Evolutionary conservation across 2,113 vertebrate genomes (phyloP).

Genomic region (Scopus umbretta): DNA sequence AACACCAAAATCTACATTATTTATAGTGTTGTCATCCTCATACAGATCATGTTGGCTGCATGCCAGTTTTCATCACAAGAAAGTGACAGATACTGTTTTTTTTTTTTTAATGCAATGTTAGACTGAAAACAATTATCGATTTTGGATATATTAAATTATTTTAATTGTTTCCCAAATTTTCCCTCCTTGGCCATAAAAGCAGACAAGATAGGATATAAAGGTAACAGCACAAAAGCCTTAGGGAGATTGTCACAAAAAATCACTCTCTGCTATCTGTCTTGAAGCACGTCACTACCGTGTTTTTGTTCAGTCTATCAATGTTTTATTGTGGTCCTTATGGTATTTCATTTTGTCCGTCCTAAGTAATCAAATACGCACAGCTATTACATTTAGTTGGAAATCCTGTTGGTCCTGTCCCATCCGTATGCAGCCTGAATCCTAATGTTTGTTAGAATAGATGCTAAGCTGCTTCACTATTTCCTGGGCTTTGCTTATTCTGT

Average conservation of each 20-base stretch:
- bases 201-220: conserved; percentile 91
- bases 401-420: conserved; percentile 84
- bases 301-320: conserved; percentile 96
- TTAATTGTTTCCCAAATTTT: conserved; percentile 96
- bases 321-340: conserved; percentile 91
- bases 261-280: conserved; percentile 93
- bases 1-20: conserved; percentile 46
- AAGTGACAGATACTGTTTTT: conserved; percentile 64
- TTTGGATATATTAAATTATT: conserved; percentile 84
- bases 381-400: conserved; percentile 81
- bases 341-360: conserved; percentile 92
- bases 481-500: conserved; percentile 89
- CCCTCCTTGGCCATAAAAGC: conserved; percentile 91
- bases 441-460: conserved; percentile 94
- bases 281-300: conserved; percentile 97
- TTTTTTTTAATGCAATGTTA: conserved; percentile 74
- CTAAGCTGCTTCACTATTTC: conserved; percentile 90
- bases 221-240: conserved; percentile 90
- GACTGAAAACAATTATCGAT: conserved; percentile 77
- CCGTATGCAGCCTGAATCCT: conserved; percentile 89
- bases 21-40: conserved; percentile 68
- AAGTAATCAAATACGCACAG: conserved; percentile 87
- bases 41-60: conserved; percentile 75
- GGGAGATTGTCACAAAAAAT: conserved; percentile 95
- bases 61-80: conserved; percentile 74